phyloP scores from a whole-genome alignment of 2,113 vertebrate species.

The Dolichallabes microphthalmus region DNA sequence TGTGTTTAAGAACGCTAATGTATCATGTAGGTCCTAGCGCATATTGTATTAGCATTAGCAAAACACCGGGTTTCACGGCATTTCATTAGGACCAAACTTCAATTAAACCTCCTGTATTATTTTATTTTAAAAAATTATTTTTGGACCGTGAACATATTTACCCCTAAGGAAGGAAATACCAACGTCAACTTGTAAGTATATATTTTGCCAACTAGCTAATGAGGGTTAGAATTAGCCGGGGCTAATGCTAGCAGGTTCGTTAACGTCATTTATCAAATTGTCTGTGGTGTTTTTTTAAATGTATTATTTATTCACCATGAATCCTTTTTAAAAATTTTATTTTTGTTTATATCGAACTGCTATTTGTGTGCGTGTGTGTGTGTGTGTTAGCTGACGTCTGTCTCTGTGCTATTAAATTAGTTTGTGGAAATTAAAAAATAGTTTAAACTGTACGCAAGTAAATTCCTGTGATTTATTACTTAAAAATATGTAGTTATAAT shows the following conservation, averaged over 20 bases:
- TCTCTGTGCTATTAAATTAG: too few species aligned
- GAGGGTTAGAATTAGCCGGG: neutral
- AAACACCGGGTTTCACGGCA: neutral
- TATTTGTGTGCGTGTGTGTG: neutral
- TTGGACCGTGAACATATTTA: neutral
- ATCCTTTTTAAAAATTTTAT: neutral
- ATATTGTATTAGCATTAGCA: neutral
- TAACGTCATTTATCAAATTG: neutral
- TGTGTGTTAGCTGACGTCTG: neutral
- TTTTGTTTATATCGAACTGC: neutral
- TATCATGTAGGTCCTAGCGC: neutral
- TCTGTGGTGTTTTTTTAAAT: neutral
- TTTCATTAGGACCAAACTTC: neutral
- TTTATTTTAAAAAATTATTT: too few species aligned
- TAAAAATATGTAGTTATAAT: too few species aligned
- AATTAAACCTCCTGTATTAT: neutral
- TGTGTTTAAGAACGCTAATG: neutral
- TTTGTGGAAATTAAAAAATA: too few species aligned
- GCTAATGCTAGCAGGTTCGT: conserved; percentile 1
- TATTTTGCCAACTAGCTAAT: neutral
- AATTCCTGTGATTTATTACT: neutral
- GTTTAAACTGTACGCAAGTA: too few species aligned
- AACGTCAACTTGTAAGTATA: conserved; percentile 2
- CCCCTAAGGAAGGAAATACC: too few species aligned
- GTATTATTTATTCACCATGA: too few species aligned